Conservation (phyloP, 2,113 vertebrate species). For the Epinephelus lanceolatus region DNA sequence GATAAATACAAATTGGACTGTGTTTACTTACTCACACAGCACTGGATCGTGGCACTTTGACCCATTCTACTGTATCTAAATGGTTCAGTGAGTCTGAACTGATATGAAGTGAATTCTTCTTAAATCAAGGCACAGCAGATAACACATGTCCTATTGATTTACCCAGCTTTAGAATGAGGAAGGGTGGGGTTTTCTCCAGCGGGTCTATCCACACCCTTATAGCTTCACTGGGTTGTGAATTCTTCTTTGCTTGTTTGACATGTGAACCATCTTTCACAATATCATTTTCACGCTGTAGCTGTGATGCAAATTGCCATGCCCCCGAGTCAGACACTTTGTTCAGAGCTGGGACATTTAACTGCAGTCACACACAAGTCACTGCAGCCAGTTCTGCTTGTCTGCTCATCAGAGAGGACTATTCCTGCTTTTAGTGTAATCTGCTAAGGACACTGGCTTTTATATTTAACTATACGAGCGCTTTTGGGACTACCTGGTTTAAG, state of each 20-base stretch:
- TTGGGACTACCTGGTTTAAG: neutral
- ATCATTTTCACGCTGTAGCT: neutral
- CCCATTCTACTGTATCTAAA: neutral
- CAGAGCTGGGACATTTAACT: slow-evolving; percentile 29
- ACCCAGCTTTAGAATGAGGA: slow-evolving; percentile 35
- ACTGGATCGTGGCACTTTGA: neutral
- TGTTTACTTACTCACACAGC: neutral
- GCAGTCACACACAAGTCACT: neutral
- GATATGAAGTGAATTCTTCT: neutral
- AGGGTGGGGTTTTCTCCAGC: slow-evolving; percentile 45
- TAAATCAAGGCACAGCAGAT: slow-evolving; percentile 14
- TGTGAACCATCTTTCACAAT: slow-evolving; percentile 45
- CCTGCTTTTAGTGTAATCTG: neutral
- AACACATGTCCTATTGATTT: slow-evolving; percentile 32
- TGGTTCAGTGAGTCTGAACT: neutral
- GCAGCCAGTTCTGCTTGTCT: neutral
- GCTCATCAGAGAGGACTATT: slow-evolving; percentile 3
- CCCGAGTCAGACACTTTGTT: slow-evolving; percentile 32
- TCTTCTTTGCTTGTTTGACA: slow-evolving; percentile 23
- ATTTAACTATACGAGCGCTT: neutral
- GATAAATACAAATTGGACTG: neutral
- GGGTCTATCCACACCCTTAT: slow-evolving; percentile 55
- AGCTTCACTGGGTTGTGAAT: slow-evolving; percentile 31
- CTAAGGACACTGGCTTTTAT: slow-evolving; percentile 1
- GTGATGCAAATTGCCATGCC: slow-evolving; percentile 62